Percentiles rank a stretch among this genome's conserved stretches.
These are phyloP conservation scores for Catagonus wagneri DNA, from an alignment of 2,113 vertebrate species.

Conservation along the genomic window DNA sequence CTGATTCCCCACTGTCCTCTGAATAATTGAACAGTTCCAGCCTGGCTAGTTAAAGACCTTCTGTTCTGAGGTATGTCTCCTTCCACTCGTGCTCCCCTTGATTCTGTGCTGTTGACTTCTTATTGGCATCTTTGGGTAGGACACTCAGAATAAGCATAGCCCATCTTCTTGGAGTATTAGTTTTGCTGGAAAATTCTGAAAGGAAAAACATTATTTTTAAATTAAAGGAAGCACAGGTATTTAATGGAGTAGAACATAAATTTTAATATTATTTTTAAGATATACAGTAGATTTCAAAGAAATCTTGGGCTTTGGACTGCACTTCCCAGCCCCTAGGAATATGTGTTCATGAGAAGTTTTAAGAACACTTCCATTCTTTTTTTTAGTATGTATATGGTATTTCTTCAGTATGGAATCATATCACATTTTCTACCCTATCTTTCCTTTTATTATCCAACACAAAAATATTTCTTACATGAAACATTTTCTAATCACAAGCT, in stretches of 20 bases:
- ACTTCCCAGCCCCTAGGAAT: neutral
- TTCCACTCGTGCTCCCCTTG: neutral
- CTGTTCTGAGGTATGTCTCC: neutral
- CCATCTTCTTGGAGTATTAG: neutral
- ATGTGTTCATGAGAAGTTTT: neutral
- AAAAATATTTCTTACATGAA: neutral
- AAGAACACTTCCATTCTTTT: neutral
- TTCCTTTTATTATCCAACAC: neutral
- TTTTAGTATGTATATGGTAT: neutral
- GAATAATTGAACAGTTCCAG: neutral
- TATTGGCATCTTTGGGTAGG: neutral
- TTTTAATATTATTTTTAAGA: conserved; percentile 17
- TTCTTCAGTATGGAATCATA: conserved; percentile 19
- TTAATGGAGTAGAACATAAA: neutral
- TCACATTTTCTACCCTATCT: neutral
- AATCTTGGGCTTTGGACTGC: neutral
- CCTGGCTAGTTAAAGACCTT: neutral
- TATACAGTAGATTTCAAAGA: neutral
- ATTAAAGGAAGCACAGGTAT: neutral
- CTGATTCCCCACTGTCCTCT: neutral
- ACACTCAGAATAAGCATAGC: neutral
- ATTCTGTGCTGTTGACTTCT: neutral
- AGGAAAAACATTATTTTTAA: neutral
- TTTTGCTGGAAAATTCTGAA: conserved; percentile 40
- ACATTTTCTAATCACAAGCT: neutral